Evolutionary conservation across 2,113 vertebrate genomes (phyloP).

Genomic region (Stegostoma tigrinum): DNA sequence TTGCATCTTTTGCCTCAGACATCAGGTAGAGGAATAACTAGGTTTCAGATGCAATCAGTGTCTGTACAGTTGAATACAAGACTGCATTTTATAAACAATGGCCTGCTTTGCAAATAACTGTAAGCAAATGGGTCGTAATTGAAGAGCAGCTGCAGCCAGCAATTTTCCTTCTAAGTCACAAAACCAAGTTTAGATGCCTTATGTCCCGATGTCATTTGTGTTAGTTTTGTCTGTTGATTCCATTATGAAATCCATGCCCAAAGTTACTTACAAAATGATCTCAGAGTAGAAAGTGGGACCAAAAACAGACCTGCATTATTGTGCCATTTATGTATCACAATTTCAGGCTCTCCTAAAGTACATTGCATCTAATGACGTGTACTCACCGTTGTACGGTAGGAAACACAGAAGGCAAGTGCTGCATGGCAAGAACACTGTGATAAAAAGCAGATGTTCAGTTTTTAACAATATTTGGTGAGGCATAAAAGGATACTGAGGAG

Average conservation of each 20-base stretch:
- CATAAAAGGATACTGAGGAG: not conserved
- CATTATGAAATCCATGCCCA: not conserved
- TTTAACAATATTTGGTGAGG: not conserved
- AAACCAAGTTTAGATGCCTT: not conserved
- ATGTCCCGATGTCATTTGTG: not conserved
- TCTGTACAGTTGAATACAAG: not conserved
- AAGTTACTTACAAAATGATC: not conserved
- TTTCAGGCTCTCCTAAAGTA: not conserved
- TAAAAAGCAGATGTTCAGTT: not conserved
- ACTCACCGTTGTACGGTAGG: not conserved
- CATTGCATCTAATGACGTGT: not conserved
- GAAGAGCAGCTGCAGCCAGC: not conserved
- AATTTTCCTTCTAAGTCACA: not conserved
- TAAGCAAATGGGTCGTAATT: not conserved
- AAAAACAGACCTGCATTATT: not conserved
- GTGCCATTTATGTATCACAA: not conserved
- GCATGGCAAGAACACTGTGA: not conserved
- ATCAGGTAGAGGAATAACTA: not conserved
- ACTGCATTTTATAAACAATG: not conserved
- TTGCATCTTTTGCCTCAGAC: constrained; percentile 4
- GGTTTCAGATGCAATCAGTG: not conserved
- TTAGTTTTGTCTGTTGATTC: not conserved
- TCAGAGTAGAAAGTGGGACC: not conserved
- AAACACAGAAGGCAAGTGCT: not conserved
- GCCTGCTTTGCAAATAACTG: not conserved